Base-by-base conservation (phyloP, 2,888 invertebrate genomes). In the Nudaria mundana region DNA sequence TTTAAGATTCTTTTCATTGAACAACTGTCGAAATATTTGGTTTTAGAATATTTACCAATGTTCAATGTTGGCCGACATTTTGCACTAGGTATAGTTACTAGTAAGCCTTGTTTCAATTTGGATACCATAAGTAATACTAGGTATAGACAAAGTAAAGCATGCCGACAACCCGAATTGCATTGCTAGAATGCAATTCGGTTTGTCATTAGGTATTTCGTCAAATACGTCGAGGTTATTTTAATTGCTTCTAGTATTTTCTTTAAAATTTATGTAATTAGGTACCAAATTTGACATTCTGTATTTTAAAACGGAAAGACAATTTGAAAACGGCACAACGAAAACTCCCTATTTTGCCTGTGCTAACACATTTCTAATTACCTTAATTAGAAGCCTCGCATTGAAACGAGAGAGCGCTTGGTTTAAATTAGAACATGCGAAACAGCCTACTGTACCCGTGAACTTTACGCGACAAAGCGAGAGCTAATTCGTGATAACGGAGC, bases 141-240 rank as follows among this genome's bases (percentile, higher is more conserved):
- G n/a, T n/a, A n/a, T n/a, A n/a, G n/a, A n/a, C n/a, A n/a, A n/a
- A n/a, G n/a, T n/a, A n/a, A n/a, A n/a, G n/a, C n/a, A n/a, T n/a
- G n/a, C n/a, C n/a, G n/a, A n/a, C n/a, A n/a, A n/a, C n/a, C n/a
- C 78, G 81, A 81, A 85, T 80, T 79, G 75, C 78, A 77, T 79
- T 80, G 26, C n/a, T 14, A 28, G 8, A 28, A 14, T 8, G 13
- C 12, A 26, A 26, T 14, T 14, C 15, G n/a, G 14, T 14, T 3
- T 14, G 4, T 28, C 14, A 1, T n/a, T 28, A 14, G 28, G 28
- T 28, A 8, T 8, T 15, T 14, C n/a, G 8, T 28, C 15, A 20
- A 20, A 5, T 3, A 20, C 6, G n/a, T n/a, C n/a, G n/a, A n/a
- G n/a, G n/a, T n/a, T n/a, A 12, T 6, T 25, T 25, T 5, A 11